A percentile compares a stretch with the other conserved stretches of the same genome.
Evolutionary conservation across 2,888 invertebrate genomes (phyloP).

Genomic region (Drosophila vallismaia): DNA sequence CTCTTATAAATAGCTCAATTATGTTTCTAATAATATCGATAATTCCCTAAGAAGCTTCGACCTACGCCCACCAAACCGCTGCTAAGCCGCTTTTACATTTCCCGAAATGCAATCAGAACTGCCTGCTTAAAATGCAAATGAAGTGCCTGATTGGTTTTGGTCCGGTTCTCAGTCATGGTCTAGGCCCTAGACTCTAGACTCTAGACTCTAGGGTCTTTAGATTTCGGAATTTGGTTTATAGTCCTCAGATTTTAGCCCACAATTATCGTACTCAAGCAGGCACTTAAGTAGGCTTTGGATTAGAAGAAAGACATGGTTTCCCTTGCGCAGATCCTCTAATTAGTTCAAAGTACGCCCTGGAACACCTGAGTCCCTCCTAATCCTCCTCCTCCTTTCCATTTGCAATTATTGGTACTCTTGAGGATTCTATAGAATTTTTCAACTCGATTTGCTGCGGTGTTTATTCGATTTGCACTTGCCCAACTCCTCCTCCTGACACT

Average conservation of each 20-base stretch:
- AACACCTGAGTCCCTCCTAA: conserved; percentile 38
- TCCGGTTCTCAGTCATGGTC: conserved; percentile 33
- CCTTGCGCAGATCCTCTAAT: conserved; percentile 53
- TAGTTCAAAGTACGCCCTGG: conserved; percentile 44
- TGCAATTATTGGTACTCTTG: conserved; percentile 43
- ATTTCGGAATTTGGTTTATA: background rate
- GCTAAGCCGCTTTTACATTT: conserved; percentile 59
- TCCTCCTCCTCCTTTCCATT: conserved; percentile 7
- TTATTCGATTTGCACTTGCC: conserved; percentile 63
- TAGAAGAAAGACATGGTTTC: background rate
- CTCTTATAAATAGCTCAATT: conserved; percentile 70
- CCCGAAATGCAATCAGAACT: conserved; percentile 33
- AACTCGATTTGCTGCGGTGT: conserved; percentile 57
- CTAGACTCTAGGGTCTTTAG: conserved; percentile 3
- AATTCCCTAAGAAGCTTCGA: conserved; percentile 47
- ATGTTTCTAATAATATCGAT: conserved; percentile 69
- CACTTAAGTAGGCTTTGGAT: conserved; percentile 45
- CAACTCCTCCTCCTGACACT: conserved; percentile 4
- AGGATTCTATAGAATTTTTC: conserved; percentile 41
- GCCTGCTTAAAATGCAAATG: conserved; percentile 68
- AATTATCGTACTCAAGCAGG: conserved; percentile 57
- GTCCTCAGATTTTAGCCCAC: conserved; percentile 26
- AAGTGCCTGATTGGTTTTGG: conserved; percentile 68
- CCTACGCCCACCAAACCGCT: conserved; percentile 57
- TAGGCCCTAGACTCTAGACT: no score